Base-by-base conservation (phyloP, 2,113 vertebrate genomes). In the Semicossyphus pulcher region DNA sequence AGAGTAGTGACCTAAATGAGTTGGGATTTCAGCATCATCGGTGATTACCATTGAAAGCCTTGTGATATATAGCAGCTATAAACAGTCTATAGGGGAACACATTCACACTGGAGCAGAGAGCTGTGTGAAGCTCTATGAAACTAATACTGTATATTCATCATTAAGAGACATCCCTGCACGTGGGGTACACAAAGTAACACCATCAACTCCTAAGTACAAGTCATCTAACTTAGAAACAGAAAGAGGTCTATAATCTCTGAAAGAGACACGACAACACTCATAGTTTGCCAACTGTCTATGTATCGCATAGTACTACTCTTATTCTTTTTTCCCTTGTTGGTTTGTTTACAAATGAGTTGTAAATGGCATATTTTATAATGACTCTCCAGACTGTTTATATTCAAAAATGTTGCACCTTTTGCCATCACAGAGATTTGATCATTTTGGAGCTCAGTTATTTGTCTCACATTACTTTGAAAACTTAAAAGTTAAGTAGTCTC, bases 21-120 rank as follows among this genome's bases (percentile, higher is more conserved):
- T 72, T 78, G 65, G 21, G 75, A 85, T 83, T 72, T 84, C 61
- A 57, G 71, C 68, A 86, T 91, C 86, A 92, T 80, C 75, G 85
- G 83, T 88, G 78, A 90, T 92, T 88, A 88, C 73, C 56, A 65
- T 34, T 63, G 66, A 84, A 88, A 62, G 73, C 68, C 28, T 47
- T 45, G 41, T 87, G 86, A 89, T 90, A 41, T 81, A 88, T 81
- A 29, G 66, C 67, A 3, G 23, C 81, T 65, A 69, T 82, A 84
- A 76, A 80, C 57, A 72, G 34, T 62, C 57, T 51, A 69, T 56
- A 76, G 60, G 59, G 79, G 34, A 67, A 65, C 51, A 52, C 32
- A 76, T 72, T 76, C 51, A 65, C 34, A 12, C 5, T 34, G 65
- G 37, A 73, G 34, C 44, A 61, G 47, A 41, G 12, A 41, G 21